Conservation (phyloP, 1,140 invertebrate species). For the Drosophila novamexicana region DNA sequence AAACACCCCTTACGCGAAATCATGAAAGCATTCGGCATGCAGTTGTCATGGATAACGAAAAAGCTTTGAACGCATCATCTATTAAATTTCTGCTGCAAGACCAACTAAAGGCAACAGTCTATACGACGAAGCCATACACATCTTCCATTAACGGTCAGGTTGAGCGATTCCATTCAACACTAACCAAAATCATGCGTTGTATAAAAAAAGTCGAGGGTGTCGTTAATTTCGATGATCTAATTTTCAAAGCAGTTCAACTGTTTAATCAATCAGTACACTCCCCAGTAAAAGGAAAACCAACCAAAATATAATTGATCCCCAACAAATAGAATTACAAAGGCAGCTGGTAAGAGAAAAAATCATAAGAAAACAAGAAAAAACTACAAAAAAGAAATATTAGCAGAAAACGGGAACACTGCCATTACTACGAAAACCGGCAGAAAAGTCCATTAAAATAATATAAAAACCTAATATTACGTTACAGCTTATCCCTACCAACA, state of each 20-base stretch:
- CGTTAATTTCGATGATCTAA: not conserved
- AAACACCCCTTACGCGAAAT: not conserved
- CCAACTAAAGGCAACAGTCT: slow-evolving; percentile 1
- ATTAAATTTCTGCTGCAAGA: not conserved
- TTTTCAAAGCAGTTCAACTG: not conserved
- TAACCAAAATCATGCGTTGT: not conserved
- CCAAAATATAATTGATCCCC: not conserved
- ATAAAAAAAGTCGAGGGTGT: not conserved
- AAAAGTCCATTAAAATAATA: slow-evolving; percentile 20
- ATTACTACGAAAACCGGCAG: slow-evolving; percentile 7
- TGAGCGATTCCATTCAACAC: slow-evolving; percentile 14
- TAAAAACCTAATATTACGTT: too few species aligned
- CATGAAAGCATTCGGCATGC: not conserved
- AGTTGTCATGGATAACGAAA: not conserved
- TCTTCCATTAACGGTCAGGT: slow-evolving; percentile 4
- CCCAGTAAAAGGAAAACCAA: not conserved
- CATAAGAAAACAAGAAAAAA: not conserved
- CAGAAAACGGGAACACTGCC: not conserved
- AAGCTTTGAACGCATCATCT: not conserved
- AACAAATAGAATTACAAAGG: not conserved
- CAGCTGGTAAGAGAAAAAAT: not conserved
- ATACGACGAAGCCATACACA: slow-evolving; percentile 10
- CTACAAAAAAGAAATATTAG: slow-evolving; percentile 27
- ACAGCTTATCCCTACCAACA: too few species aligned
- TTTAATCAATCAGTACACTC: not conserved